phyloP scores from a whole-genome alignment of 2,888 invertebrate genomes.

The Pyrrhia umbra region DNA sequence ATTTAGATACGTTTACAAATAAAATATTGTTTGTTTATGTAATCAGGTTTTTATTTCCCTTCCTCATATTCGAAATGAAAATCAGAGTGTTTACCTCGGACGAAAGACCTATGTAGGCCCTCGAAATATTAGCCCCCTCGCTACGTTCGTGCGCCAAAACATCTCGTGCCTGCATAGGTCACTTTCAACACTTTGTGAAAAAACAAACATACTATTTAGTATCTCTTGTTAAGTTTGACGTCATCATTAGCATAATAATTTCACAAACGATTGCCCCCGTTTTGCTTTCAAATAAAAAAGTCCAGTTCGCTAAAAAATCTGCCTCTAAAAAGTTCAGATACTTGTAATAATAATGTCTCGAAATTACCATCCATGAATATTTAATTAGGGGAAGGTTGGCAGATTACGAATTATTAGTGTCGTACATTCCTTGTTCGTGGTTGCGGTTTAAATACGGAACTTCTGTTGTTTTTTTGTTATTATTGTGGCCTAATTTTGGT shows the following conservation, averaged over 20 bases:
- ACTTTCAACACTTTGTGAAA: no score
- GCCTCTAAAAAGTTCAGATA: constrained; percentile 4
- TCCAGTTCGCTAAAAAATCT: neutral
- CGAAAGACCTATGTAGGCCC: no score
- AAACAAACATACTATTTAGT: no score
- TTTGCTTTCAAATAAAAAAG: neutral
- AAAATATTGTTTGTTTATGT: no score
- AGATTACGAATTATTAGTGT: neutral
- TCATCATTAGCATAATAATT: neutral
- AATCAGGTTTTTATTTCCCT: no score
- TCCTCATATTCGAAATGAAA: no score
- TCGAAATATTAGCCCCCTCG: no score
- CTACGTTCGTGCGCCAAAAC: no score
- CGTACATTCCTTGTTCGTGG: constrained; percentile 4
- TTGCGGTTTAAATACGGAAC: neutral
- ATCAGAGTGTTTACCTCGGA: no score
- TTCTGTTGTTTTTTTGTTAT: constrained; percentile 9
- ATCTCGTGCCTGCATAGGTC: no score
- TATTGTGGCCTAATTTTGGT: constrained; percentile 15
- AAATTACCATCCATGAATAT: constrained; percentile 25
- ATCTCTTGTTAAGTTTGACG: neutral
- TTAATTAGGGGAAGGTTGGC: neutral
- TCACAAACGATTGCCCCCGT: neutral
- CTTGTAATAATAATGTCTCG: constrained; percentile 11
- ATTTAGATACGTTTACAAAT: no score